Evolutionary conservation across 1,140 invertebrate species (phyloP).

Genomic region (Drosophila mayri): DNA sequence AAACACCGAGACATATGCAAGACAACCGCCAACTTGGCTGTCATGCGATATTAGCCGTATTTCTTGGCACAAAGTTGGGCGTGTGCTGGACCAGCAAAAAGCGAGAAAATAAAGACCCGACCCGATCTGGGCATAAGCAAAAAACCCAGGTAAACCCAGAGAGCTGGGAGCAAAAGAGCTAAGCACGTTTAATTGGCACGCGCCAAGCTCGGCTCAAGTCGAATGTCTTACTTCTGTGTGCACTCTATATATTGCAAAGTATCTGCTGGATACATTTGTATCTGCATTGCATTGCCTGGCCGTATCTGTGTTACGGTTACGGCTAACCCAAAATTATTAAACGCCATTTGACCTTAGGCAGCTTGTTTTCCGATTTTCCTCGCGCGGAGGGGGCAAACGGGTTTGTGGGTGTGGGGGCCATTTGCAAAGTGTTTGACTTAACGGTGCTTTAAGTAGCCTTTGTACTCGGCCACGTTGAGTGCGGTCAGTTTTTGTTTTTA

Average conservation of each 20-base stretch:
- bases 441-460: slow-evolving; percentile 69
- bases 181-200: slow-evolving; percentile 76
- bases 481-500: slow-evolving; percentile 56
- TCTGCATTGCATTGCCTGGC: slow-evolving; percentile 41
- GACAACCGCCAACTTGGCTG: slow-evolving; percentile 50
- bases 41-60: slow-evolving; percentile 49
- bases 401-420: slow-evolving; percentile 44
- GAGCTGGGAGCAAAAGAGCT: slow-evolving; percentile 40
- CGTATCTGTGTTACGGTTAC: slow-evolving; percentile 28
- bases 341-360: slow-evolving; percentile 80
- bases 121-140: slow-evolving; percentile 28
- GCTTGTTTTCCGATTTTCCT: slow-evolving; percentile 29
- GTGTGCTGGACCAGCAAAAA: slow-evolving; percentile 47
- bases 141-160: slow-evolving; percentile 25
- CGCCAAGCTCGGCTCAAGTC: slow-evolving; percentile 59
- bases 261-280: slow-evolving; percentile 64
- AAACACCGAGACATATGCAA: slow-evolving; percentile 27
- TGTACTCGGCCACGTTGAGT: slow-evolving; percentile 43
- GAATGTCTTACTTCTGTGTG: slow-evolving; percentile 69
- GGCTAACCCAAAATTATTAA: slow-evolving; percentile 78
- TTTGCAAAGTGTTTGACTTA: slow-evolving; percentile 73
- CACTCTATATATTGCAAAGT: neutral
- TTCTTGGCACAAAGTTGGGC: slow-evolving; percentile 56
- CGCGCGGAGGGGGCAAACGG: neutral
- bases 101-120: slow-evolving; percentile 26